These are phyloP conservation scores for Nycticebus coucang DNA, from an alignment of 2,113 vertebrate genomes.

Conservation along the genomic window DNA sequence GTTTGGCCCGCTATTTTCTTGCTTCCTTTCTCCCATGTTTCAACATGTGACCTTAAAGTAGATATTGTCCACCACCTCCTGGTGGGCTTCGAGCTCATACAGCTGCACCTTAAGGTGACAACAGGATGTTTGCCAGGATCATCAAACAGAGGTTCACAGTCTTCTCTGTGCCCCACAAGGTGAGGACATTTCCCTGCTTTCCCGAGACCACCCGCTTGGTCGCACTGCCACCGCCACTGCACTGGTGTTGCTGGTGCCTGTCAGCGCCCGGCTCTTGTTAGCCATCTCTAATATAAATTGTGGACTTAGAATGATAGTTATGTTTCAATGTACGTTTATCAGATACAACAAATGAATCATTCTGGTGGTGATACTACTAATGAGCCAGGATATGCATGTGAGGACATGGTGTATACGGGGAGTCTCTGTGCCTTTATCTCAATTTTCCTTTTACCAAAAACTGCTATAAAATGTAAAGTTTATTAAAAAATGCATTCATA, in stretches of 20 bases:
- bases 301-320: no score
- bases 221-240: constrained; percentile 83
- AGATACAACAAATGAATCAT: not conserved
- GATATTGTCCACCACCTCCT: constrained; percentile 99
- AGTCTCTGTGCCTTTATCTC: no score
- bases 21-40: constrained; percentile 99
- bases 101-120: constrained; percentile 99
- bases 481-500: no score
- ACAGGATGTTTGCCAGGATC: constrained; percentile 99
- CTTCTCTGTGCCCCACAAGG: constrained; percentile 99
- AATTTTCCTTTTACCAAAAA: no score
- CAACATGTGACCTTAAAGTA: constrained; percentile 98
- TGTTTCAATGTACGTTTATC: no score
- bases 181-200: constrained; percentile 96
- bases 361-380: no score
- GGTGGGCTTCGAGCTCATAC: constrained; percentile 99
- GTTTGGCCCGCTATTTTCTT: constrained; percentile 99
- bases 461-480: no score
- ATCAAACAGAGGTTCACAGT: constrained; percentile 99
- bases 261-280: constrained; percentile 88
- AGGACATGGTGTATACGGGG: no score
- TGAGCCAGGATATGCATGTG: no score
- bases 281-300: constrained; percentile 84
- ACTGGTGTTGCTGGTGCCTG: constrained; percentile 84
- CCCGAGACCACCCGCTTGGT: constrained; percentile 92